Base-by-base conservation (phyloP, 2,797 vertebrate genomes). In the Loris lydekkerianus region DNA sequence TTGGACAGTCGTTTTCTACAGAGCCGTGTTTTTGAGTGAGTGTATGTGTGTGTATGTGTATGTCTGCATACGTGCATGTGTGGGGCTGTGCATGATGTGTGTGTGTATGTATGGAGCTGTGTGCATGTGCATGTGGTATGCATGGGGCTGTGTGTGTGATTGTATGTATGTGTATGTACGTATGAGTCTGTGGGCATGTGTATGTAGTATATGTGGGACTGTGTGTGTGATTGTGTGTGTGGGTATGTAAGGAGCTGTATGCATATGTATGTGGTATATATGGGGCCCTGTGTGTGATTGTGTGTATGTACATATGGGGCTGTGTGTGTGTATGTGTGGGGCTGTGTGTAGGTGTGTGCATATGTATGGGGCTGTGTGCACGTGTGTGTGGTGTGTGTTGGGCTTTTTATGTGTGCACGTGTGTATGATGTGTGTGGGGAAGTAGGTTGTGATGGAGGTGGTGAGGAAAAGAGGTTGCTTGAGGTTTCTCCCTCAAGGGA, bases 401-500 rank as follows among this genome's bases (percentile, higher is more conserved):
- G 23, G 9, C 15, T 61, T 9, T 78, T 27, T 60, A 53, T 58
- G 5, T 69, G 53, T 73, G n/a, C 86, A 78, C 17, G 56, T 34
- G 58, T 63, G 73, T n/a, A n/a, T 31, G 20, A 5, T 23, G 56
- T 73, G 85, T 40, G 69, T 27, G 23, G 17, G 17, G 25, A 23
- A 82, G 53, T 77, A 34, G 31, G 73, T 65, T 67, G 67, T 11
- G 21, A 60, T 20, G 49, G 75, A 91, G 78, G 60, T 63, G 49
- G 56, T 31, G 56, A 83, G 76, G 43, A 94, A 87, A 93, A 83
- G 63, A 96, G 97, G 96, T 97, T 97, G 69, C 88, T 94, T 97
- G 86, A 97, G 97, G 97, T 97, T 96, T 92, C 91, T 96, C 86
- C 37, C 91, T 93, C 61, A 15, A 96, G 93, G 91, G 93, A 97